Evolutionary conservation across 2,888 invertebrate species (phyloP).

Genomic region (Ypsolopha scabrella): DNA sequence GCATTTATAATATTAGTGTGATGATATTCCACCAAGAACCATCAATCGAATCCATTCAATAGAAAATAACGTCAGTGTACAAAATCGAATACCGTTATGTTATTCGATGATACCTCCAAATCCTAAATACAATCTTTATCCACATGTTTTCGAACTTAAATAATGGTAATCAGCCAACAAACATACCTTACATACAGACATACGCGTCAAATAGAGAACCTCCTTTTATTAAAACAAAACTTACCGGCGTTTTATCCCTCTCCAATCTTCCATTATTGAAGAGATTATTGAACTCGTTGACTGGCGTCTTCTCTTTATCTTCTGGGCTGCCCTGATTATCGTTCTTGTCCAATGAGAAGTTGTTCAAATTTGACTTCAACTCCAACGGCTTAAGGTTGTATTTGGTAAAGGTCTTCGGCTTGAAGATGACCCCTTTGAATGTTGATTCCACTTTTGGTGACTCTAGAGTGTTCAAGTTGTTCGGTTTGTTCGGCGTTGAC

Average conservation of each 20-base stretch:
- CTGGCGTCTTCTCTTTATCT: conserved; percentile 43
- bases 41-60: too few relatives aligned
- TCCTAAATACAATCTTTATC: too few relatives aligned
- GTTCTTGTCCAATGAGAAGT: conserved; percentile 42
- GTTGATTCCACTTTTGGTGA: background rate
- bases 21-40: too few relatives aligned
- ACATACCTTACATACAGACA: too few relatives aligned
- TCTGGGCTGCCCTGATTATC: conserved; percentile 57
- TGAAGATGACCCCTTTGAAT: conserved; percentile 24
- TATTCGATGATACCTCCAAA: too few relatives aligned
- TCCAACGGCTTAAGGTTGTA: conserved; percentile 67
- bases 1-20: too few relatives aligned
- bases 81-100: too few relatives aligned
- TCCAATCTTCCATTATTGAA: conserved; percentile 30
- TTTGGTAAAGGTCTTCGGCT: conserved; percentile 47
- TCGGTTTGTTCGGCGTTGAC: background rate
- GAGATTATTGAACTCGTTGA: conserved; percentile 33
- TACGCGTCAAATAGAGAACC: background rate
- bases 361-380: conserved; percentile 62
- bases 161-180: too few relatives aligned
- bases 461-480: background rate
- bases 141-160: too few relatives aligned
- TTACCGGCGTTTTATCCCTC: conserved; percentile 55
- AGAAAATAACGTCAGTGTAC: too few relatives aligned
- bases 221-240: conserved; percentile 12